phyloP scores from a whole-genome alignment of 2,113 vertebrate species.

The Pomatorhinus ruficollis region DNA sequence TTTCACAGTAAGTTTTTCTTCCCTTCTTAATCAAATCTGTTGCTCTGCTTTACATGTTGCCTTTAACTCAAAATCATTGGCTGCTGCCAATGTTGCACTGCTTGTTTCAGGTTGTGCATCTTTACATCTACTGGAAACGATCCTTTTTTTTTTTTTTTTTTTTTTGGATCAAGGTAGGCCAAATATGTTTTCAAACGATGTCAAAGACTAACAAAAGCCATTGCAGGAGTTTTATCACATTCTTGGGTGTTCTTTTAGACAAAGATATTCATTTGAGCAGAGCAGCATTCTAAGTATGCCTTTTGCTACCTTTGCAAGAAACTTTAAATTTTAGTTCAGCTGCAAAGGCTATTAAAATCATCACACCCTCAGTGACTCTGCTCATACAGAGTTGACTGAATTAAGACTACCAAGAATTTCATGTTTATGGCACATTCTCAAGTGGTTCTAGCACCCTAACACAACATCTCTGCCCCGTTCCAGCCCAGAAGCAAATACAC shows the following conservation, averaged over 20 bases:
- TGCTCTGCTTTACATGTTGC: neutral
- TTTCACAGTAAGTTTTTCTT: neutral
- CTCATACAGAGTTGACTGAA: neutral
- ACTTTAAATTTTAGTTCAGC: neutral
- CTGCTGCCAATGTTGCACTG: neutral
- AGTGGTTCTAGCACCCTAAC: neutral
- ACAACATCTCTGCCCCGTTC: neutral
- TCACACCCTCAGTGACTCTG: neutral
- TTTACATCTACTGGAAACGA: neutral
- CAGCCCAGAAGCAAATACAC: neutral
- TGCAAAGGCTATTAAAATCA: neutral
- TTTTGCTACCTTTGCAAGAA: neutral
- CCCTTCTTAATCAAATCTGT: neutral
- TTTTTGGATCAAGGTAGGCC: neutral
- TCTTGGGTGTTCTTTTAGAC: neutral
- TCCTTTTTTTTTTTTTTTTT: rapidly evolving
- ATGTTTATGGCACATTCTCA: neutral
- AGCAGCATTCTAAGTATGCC: neutral
- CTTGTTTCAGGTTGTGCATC: neutral
- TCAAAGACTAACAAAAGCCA: neutral
- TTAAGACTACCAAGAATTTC: neutral
- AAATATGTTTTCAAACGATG: neutral
- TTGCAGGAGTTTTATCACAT: neutral
- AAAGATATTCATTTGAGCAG: neutral
- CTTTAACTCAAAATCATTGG: neutral